These are phyloP conservation scores for Alouatta palliata DNA, from an alignment of 2,113 vertebrate genomes.

Conservation along the genomic window DNA sequence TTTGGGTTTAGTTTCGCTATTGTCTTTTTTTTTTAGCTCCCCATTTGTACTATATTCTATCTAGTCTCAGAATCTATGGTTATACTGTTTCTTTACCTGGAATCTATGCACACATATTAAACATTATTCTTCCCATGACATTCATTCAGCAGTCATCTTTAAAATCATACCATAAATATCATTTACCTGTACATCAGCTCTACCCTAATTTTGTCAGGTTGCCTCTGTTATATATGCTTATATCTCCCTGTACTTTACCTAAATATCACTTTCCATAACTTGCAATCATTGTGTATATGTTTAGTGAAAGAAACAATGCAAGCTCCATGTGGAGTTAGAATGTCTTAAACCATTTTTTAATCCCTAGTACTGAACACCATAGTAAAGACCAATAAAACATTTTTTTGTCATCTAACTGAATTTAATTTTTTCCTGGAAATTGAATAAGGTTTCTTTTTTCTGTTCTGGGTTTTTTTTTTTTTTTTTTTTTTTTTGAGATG, in stretches of 20 bases:
- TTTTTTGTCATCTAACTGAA: not conserved
- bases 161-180: not conserved
- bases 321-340: not conserved
- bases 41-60: not conserved
- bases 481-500: too few species aligned
- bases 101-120: not conserved
- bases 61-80: not conserved
- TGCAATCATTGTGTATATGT: not conserved
- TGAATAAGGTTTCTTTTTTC: not conserved
- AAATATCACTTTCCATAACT: not conserved
- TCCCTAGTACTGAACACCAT: not conserved
- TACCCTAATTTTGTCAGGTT: not conserved
- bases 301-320: not conserved
- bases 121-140: not conserved
- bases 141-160: not conserved
- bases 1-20: not conserved
- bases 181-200: not conserved
- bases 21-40: not conserved
- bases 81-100: not conserved
- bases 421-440: slow-evolving; percentile 11
- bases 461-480: too few species aligned
- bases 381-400: not conserved
- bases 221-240: not conserved
- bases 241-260: not conserved
- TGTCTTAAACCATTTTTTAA: not conserved